Conservation (phyloP, 1,140 invertebrate species). For the Prorops nasuta region DNA sequence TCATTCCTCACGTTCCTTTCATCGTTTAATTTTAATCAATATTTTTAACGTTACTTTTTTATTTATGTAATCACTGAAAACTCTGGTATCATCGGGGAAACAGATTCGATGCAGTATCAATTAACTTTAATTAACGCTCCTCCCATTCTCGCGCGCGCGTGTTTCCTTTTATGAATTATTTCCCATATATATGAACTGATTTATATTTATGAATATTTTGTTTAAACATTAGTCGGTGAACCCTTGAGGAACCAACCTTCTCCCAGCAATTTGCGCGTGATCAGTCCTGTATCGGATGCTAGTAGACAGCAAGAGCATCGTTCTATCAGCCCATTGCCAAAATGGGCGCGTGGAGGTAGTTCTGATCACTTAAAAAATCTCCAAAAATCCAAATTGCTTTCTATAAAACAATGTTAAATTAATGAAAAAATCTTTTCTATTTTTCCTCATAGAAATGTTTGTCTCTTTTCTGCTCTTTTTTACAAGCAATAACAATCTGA, state of each 20-base stretch:
- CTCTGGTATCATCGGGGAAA: no score
- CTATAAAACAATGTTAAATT: neutral
- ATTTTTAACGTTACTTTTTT: no score
- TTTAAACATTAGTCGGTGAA: slow-evolving; percentile 54
- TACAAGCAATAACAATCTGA: slow-evolving; percentile 12
- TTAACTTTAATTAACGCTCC: no score
- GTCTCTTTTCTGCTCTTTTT: slow-evolving; percentile 10
- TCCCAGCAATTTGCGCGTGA: slow-evolving; percentile 49
- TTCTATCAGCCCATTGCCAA: slow-evolving; percentile 58
- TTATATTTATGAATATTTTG: slow-evolving; percentile 17
- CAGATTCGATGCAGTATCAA: no score
- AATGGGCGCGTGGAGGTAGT: slow-evolving; percentile 61
- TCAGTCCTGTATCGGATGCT: slow-evolving; percentile 44
- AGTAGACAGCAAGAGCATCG: slow-evolving; percentile 45
- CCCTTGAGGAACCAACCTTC: slow-evolving; percentile 58
- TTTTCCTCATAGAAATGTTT: slow-evolving; percentile 12
- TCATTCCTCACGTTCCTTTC: no score
- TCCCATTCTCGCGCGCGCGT: no score
- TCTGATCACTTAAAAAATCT: slow-evolving; percentile 2
- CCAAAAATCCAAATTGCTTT: neutral
- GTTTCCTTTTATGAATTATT: no score
- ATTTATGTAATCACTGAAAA: no score
- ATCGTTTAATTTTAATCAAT: no score
- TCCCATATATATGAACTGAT: neutral
- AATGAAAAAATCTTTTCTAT: neutral